Evolutionary conservation across 92 coral and sea anemone species (phyloP).

Genomic region (Zoanthus sociatus): DNA sequence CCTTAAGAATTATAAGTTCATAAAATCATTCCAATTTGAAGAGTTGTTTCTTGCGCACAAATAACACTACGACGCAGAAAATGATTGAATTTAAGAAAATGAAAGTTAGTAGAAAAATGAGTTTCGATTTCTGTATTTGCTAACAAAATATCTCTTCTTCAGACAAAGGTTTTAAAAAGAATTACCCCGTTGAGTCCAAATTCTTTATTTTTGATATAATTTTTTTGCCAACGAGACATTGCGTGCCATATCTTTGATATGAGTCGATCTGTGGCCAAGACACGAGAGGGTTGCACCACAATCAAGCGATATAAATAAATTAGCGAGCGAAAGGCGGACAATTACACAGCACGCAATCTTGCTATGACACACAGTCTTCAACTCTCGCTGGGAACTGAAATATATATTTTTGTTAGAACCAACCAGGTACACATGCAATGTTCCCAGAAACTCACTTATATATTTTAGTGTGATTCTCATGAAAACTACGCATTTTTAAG

Average conservation of each 20-base stretch:
- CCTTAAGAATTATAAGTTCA: background rate
- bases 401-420: background rate
- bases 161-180: background rate
- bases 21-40: background rate
- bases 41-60: background rate
- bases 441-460: background rate
- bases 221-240: constrained; percentile 19
- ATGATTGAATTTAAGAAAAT: background rate
- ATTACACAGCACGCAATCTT: constrained; percentile 38
- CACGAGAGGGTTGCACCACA: constrained; percentile 22
- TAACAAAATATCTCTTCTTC: background rate
- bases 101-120: background rate
- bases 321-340: constrained; percentile 1
- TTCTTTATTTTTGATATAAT: background rate
- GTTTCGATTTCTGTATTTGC: background rate
- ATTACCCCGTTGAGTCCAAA: background rate
- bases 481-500: background rate
- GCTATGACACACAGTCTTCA: background rate
- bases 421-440: background rate
- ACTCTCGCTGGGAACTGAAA: background rate
- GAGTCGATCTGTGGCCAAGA: constrained; percentile 27
- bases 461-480: background rate
- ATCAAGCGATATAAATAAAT: constrained; percentile 37
- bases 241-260: constrained; percentile 23
- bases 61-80: background rate